Evolutionary conservation across 2,113 vertebrate genomes (phyloP).

Genomic region (Rissa tridactyla): DNA sequence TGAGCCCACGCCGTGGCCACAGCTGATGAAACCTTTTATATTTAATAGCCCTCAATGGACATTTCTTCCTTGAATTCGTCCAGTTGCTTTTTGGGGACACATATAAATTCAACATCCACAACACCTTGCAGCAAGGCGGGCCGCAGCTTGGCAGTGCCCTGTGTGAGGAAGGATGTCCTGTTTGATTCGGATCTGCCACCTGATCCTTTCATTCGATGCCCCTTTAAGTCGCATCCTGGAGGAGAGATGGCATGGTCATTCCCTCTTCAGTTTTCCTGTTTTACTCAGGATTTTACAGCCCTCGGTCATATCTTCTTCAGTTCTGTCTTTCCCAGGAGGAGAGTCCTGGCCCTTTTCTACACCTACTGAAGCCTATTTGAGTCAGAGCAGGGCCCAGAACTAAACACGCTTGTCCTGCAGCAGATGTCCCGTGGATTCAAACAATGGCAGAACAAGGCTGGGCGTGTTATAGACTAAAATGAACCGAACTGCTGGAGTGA

Average conservation of each 20-base stretch:
- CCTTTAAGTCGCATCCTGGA: background rate
- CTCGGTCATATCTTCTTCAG: background rate
- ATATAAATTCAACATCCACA: background rate
- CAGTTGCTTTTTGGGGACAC: background rate
- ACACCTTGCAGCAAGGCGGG: background rate
- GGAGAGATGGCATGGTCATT: fast-evolving
- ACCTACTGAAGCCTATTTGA: background rate
- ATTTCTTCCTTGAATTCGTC: background rate
- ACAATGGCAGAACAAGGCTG: background rate
- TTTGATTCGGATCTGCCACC: background rate
- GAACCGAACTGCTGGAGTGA: background rate
- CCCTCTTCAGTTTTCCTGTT: background rate
- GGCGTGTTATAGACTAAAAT: background rate
- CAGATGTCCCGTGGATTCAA: background rate
- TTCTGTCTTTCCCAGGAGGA: background rate
- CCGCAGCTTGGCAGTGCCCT: background rate
- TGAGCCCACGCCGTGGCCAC: background rate
- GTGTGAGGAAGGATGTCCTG: background rate
- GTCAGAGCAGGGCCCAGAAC: background rate
- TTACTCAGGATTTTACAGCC: background rate
- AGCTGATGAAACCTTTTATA: constrained; percentile 2
- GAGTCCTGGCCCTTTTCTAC: background rate
- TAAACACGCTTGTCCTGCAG: background rate
- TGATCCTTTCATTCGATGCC: background rate
- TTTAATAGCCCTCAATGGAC: background rate